A percentile compares a stretch with the other conserved stretches of the same genome.
phyloP scores from a whole-genome alignment of 2,113 vertebrate genomes.

The Anoura caudifer region DNA sequence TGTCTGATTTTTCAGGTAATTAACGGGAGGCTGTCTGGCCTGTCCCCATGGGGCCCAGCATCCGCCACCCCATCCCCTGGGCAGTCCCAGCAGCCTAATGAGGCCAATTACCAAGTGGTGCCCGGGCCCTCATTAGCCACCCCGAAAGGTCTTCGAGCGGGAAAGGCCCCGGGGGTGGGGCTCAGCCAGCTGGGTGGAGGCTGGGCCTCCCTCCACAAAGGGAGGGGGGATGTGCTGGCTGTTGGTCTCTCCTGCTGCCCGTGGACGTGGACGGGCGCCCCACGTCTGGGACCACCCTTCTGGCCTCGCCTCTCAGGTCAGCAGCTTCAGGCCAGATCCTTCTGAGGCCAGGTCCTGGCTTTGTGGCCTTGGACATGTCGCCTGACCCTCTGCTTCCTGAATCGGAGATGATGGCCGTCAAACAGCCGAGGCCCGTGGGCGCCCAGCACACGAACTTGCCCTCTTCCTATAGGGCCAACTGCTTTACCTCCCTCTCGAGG shows the following conservation, averaged over 20 bases:
- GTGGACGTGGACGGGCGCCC: background rate
- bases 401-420: background rate
- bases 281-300: background rate
- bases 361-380: background rate
- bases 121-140: constrained; percentile 74
- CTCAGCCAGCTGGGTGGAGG: background rate
- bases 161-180: constrained; percentile 34
- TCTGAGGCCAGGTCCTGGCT: background rate
- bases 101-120: constrained; percentile 76
- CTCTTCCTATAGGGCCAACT: too few relatives aligned
- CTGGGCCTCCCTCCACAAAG: background rate
- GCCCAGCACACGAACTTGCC: background rate
- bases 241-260: background rate
- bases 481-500: background rate
- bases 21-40: constrained; percentile 73
- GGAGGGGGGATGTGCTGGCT: accelerated
- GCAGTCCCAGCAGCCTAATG: constrained; percentile 75
- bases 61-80: constrained; percentile 43
- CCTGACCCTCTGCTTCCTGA: background rate
- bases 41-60: constrained; percentile 50
- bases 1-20: constrained; percentile 76
- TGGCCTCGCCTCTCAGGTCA: background rate
- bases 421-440: background rate
- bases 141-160: constrained; percentile 73
- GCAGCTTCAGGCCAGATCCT: background rate